Conservation (phyloP, 2,888 invertebrate species). For the Brenthis daphne region DNA sequence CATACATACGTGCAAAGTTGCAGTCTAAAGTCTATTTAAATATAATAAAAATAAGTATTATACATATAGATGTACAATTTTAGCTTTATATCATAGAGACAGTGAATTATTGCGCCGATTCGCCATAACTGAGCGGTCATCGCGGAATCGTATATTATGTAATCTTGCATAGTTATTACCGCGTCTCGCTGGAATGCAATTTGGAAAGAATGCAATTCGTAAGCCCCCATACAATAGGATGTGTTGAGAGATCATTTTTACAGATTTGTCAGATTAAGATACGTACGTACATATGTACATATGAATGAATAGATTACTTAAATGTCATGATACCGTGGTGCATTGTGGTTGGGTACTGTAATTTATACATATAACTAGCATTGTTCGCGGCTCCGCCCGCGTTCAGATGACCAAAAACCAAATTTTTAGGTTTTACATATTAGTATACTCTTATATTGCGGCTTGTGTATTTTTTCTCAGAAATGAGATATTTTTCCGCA, state of each 20-base stretch:
- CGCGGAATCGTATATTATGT: constrained; percentile 49
- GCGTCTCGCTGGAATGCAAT: constrained; percentile 53
- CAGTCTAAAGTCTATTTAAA: neutral
- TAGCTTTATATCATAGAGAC: constrained; percentile 24
- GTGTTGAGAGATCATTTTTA: constrained; percentile 30
- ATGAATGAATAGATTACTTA: no score
- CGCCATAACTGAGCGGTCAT: constrained; percentile 42
- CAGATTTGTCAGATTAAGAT: constrained; percentile 5
- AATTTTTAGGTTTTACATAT: no score
- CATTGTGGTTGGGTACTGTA: no score
- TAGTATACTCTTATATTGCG: no score
- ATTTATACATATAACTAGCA: no score
- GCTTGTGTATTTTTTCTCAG: no score
- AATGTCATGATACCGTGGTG: no score
- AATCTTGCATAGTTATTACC: constrained; percentile 55
- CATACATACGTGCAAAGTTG: no score
- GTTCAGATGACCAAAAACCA: no score
- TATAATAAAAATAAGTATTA: neutral
- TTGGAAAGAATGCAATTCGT: constrained; percentile 53
- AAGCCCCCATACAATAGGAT: constrained; percentile 42
- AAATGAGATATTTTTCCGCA: no score
- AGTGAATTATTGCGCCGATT: constrained; percentile 30
- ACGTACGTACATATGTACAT: no score
- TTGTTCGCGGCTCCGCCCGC: no score
- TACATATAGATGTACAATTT: constrained; percentile 3